Percentiles rank a stretch among this genome's conserved stretches.
These are phyloP conservation scores for Antechinus flavipes DNA, from an alignment of 2,113 vertebrate genomes.

Conservation along the genomic window DNA sequence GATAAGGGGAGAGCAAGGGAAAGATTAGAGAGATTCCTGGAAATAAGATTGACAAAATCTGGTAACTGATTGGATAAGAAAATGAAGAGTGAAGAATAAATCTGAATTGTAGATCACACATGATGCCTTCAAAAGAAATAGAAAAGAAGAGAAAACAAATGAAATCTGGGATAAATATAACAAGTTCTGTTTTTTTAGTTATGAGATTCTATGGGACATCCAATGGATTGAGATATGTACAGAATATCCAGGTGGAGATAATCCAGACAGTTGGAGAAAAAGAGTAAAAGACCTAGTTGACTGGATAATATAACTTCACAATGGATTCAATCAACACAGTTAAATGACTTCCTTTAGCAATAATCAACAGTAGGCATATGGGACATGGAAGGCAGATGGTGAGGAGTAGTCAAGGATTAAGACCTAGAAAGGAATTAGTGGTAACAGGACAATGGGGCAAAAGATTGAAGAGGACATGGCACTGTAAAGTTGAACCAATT, in stretches of 20 bases:
- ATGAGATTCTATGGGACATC: no score
- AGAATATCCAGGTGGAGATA: no score
- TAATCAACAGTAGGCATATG: background rate
- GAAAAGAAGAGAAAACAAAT: no score
- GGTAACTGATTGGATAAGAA: background rate
- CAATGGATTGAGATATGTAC: no score
- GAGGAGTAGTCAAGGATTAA: no score
- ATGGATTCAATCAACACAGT: background rate
- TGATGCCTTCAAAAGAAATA: no score
- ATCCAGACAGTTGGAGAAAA: background rate
- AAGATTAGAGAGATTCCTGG: background rate
- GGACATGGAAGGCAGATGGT: background rate
- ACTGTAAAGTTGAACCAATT: background rate
- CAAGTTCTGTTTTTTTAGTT: no score
- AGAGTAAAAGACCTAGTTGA: background rate
- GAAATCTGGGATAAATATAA: no score
- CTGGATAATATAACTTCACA: no score
- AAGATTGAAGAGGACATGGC: background rate
- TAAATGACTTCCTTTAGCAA: background rate
- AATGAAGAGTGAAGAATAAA: background rate
- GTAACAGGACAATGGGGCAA: background rate
- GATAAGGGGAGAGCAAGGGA: background rate
- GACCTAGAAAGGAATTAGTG: background rate
- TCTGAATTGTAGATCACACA: background rate
- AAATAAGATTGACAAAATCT: background rate